Evolutionary conservation across 2,113 vertebrate genomes (phyloP).

Genomic region (Calidris pugnax): DNA sequence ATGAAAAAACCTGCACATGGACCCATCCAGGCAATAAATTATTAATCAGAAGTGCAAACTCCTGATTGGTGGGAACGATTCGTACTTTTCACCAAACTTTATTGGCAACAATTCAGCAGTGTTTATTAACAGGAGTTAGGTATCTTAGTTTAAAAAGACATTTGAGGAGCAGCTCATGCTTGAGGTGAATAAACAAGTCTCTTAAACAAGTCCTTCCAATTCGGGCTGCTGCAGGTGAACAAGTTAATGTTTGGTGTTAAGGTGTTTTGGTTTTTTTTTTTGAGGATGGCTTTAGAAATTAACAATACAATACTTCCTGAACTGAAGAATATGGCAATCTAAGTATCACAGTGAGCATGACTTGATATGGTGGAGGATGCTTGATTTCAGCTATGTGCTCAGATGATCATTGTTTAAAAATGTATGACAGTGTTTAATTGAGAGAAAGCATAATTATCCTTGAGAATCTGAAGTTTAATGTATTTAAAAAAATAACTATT

Average conservation of each 20-base stretch:
- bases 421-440: not conserved
- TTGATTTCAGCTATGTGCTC: not conserved
- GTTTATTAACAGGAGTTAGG: not conserved
- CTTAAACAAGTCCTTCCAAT: not conserved
- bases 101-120: not conserved
- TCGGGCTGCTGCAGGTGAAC: not conserved
- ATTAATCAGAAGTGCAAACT: not conserved
- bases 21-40: not conserved
- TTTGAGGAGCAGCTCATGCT: not conserved
- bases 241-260: not conserved
- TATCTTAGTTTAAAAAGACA: not conserved
- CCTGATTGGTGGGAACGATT: not conserved
- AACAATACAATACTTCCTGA: not conserved
- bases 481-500: not conserved
- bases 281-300: not conserved
- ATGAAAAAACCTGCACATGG: not conserved
- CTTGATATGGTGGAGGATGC: not conserved
- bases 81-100: not conserved
- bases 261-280: not conserved
- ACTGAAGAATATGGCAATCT: not conserved
- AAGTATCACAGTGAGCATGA: not conserved
- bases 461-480: not conserved
- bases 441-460: not conserved
- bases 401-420: not conserved
- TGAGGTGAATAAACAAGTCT: not conserved